Percentiles rank a stretch among this genome's conserved stretches.
phyloP scores from a whole-genome alignment of 2,797 vertebrate genomes.

The Echeneis naucrates region DNA sequence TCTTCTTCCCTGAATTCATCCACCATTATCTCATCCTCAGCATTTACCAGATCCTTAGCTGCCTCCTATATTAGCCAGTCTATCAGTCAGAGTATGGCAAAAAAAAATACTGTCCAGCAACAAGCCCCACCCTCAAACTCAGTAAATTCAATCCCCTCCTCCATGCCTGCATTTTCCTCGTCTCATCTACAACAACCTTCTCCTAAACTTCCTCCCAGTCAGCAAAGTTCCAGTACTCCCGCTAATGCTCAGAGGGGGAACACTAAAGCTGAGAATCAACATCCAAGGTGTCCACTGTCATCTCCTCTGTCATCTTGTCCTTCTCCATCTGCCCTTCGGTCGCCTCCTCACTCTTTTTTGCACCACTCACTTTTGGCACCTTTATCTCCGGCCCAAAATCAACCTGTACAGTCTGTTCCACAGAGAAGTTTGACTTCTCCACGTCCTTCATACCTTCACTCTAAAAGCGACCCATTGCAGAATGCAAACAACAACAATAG shows the following conservation, averaged over 20 bases:
- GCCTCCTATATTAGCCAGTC: constrained; percentile 90
- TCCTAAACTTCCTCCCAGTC: constrained; percentile 52
- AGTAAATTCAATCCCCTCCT: constrained; percentile 21
- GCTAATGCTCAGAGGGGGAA: constrained; percentile 28
- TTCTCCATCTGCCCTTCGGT: constrained; percentile 35
- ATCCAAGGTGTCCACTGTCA: constrained; percentile 43
- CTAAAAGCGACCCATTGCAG: constrained; percentile 38
- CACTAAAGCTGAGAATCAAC: constrained; percentile 48
- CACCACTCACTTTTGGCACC: constrained; percentile 50
- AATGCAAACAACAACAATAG: constrained; percentile 70
- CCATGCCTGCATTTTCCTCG: constrained; percentile 33
- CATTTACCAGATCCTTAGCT: constrained; percentile 86
- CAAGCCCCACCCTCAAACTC: constrained; percentile 42
- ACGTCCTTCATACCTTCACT: constrained; percentile 45
- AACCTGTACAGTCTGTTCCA: constrained; percentile 11
- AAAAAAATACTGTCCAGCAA: constrained; percentile 53
- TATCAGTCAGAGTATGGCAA: constrained; percentile 87
- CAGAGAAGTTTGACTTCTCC: too few relatives aligned
- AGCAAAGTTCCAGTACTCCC: constrained; percentile 15
- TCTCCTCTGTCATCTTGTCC: constrained; percentile 52
- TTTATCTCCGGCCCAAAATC: constrained; percentile 33
- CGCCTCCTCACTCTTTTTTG: constrained; percentile 17
- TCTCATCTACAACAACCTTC: constrained; percentile 70
- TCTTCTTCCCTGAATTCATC: constrained; percentile 45
- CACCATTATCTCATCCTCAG: constrained; percentile 61